Base-by-base conservation (phyloP, 2,888 invertebrate genomes). In the Nemotelus pantherinus region DNA sequence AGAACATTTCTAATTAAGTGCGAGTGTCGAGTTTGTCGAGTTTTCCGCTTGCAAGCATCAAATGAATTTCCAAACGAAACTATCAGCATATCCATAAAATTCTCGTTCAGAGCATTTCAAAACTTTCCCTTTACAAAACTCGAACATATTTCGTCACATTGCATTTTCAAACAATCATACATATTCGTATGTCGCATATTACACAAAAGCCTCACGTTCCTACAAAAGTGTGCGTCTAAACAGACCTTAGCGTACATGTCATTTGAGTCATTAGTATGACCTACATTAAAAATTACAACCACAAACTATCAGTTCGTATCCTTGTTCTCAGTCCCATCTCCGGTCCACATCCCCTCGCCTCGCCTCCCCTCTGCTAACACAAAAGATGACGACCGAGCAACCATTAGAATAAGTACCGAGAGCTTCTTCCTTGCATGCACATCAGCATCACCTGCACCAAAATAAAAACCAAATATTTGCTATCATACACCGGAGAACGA, bases 391-490 rank as follows among this genome's bases (percentile, higher is more conserved):
- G 4, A 43, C 43, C 43, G 25, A 63, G 5, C 25, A 25, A 43
- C 25, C 39, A 63, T 39, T 41, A 63, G 63, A 10, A 63, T 9
- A 5, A 7, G 9, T 9, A 5, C 6, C 43, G 63, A 39, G 63
- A 43, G 43, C 63, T 43, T 63, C 63, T 63, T 63, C 43, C 63
- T 63, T 39, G 63, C 44, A 43, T 43, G 6, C 10, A 5, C 58
- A 9, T 58, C 58, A 63, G 63, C 25, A 7, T 63, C 63, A 63
- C 63, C 41, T 39, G 43, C 43, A 43, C 43, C 10, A 44, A 6
- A 43, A 63, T 39, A 63, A 43, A 63, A 63, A 63, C 63, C 63
- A 63, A 63, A 63, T 63, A 63, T 63, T 63, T 63, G 63, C 63
- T 43, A 5, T 43, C 63, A 63, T 63, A 25, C 25, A 25, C 25